Base-by-base conservation (phyloP, 2,797 vertebrate genomes). In the Falco cherrug region DNA sequence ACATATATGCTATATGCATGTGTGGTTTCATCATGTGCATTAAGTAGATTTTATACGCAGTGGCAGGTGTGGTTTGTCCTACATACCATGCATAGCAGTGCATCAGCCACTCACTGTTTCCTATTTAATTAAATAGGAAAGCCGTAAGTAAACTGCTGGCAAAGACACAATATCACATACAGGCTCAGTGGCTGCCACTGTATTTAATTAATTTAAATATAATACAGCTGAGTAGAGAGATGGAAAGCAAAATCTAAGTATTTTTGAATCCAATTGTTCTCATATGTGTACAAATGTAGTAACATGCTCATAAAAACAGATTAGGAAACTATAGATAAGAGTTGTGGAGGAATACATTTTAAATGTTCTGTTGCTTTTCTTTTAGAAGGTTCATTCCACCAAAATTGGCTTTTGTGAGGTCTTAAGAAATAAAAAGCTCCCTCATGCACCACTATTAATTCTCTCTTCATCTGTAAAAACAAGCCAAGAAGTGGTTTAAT, bases 111-210 rank as follows among this genome's bases (percentile, higher is more conserved):
- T 89, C 39, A 47, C 48, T 84, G 35, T 81, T 94, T 95, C 68
- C 29, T 45, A 59, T 54, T 92, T 97, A 96, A 97, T 97, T 97
- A 97, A 97, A 91, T 57, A 73, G 61, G 37, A 84, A 95, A 93
- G 56, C n/a, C 56, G 74, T 78, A 88, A n/a, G 68, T 84, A 97
- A 96, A 97, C 45, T 96, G 91, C 80, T 96, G 96, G 89, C 95
- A 96, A 93, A 96, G 80, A 70, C 84, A 89, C 37, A 83, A 4
- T 43, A 87, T 78, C 86, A 93, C 47, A 96, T 89, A 89, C 33
- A 88, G 56, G 68, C 76, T 97, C 80, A 89, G 75, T 87, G 90
- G 29, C 65, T 92, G 60, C 51, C 71, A 76, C 59, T 91, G 80
- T 68, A 87, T 90, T 91, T 81, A 97, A 96, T 96, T 89, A 95